Conservation (phyloP, 2,113 vertebrate genomes). For the Penelope pileata region DNA sequence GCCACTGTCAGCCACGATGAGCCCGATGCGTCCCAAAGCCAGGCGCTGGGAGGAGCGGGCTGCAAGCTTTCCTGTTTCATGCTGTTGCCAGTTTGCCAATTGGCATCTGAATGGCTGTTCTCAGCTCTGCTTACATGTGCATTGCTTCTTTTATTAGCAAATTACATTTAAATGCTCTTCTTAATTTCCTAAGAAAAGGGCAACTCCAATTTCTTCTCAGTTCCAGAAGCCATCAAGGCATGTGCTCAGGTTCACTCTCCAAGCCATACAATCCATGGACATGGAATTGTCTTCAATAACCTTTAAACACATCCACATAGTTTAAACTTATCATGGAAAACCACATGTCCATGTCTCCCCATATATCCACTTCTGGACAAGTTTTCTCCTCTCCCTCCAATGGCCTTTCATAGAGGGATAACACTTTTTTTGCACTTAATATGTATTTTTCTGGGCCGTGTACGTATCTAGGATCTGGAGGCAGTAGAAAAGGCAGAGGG, state of each 20-base stretch:
- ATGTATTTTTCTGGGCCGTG: background rate
- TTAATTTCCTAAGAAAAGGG: background rate
- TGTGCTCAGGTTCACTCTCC: background rate
- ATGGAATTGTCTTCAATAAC: too few species aligned
- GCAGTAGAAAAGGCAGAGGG: background rate
- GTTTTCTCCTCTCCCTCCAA: background rate
- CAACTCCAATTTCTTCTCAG: background rate
- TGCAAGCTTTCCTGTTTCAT: background rate
- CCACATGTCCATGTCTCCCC: rapidly evolving
- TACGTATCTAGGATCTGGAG: background rate
- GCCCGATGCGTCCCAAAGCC: constrained; percentile 10
- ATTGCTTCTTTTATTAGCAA: background rate
- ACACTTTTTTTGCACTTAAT: background rate
- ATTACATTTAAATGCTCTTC: background rate
- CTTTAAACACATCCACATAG: rapidly evolving
- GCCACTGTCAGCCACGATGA: constrained; percentile 24
- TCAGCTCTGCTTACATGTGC: background rate
- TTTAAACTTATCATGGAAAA: background rate
- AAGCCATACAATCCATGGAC: rapidly evolving
- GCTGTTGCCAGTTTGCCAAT: background rate
- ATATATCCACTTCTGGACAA: background rate
- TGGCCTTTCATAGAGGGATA: background rate
- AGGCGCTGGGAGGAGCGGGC: constrained; percentile 19
- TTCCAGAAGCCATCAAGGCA: background rate
- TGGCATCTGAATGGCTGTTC: background rate